Conservation (phyloP, 2,888 invertebrate genomes). For the Trimorus sp. region DNA sequence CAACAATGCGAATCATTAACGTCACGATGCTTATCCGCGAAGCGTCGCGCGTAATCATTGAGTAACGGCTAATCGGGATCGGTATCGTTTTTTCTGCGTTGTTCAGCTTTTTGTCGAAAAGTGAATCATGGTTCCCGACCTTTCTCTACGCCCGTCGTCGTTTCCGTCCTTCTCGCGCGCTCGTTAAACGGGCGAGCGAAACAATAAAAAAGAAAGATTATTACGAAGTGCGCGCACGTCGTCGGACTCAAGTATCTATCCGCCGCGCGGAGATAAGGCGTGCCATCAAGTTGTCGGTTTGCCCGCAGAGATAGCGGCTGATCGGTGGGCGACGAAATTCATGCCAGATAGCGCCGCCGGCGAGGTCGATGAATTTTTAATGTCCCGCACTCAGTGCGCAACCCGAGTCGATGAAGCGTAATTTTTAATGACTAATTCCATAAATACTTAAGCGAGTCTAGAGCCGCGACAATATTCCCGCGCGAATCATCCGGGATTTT, state of each 20-base stretch:
- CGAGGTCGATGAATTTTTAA: slow-evolving; percentile 72
- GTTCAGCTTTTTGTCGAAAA: slow-evolving; percentile 7
- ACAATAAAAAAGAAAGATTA: slow-evolving; percentile 66
- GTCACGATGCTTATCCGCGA: slow-evolving; percentile 29
- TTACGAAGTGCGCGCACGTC: slow-evolving; percentile 61
- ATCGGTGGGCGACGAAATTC: slow-evolving; percentile 60
- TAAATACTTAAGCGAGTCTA: slow-evolving; percentile 74
- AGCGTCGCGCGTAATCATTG: slow-evolving; percentile 5
- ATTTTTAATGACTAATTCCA: slow-evolving; percentile 75
- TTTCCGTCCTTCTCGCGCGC: slow-evolving; percentile 18
- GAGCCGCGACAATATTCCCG: slow-evolving; percentile 58
- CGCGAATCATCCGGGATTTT: slow-evolving; percentile 57
- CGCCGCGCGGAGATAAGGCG: slow-evolving; percentile 55
- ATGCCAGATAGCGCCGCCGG: slow-evolving; percentile 41
- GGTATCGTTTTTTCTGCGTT: no score
- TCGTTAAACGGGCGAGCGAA: slow-evolving; percentile 52
- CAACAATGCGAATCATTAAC: slow-evolving; percentile 28
- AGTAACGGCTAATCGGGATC: not conserved
- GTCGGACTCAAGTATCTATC: slow-evolving; percentile 58
- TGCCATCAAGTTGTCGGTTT: slow-evolving; percentile 52
- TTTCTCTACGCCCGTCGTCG: slow-evolving; percentile 19
- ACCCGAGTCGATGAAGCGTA: slow-evolving; percentile 68
- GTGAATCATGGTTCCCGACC: slow-evolving; percentile 21
- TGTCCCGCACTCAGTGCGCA: slow-evolving; percentile 59
- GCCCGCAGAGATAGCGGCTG: slow-evolving; percentile 47